Evolutionary conservation across 1,140 invertebrate species (phyloP), one percentile per base, ranked within the genome.

Genomic region (Meteorus sp.): DNA sequence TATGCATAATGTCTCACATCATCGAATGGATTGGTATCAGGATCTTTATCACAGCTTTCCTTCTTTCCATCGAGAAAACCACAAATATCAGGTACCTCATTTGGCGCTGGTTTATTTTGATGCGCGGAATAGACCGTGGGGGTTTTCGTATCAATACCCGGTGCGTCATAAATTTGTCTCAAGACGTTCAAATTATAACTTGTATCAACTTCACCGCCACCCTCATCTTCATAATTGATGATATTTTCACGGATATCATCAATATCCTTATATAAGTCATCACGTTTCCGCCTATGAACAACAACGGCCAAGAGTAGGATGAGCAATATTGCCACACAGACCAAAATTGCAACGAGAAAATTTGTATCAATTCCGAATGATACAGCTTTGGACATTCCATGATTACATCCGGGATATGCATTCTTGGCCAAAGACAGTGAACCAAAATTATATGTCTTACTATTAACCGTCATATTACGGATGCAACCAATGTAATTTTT

Each of bases 211-310:
- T 98, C 95, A 64, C 95, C 95, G 69, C 93, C 95, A 31, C 95
- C 95, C 80, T 98, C 95, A 68, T 98, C 96, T 75, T 97, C 93
- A 71, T 98, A 98, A 68, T 93, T 93, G 60, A 98, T 97, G 61
- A 98, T 97, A 69, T 95, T 98, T 78, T 98, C 95, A 61, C 95
- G 82, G 29, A 97, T 95, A 73, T 98, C 96, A 73, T 98, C 95
- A 65, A 94, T 88, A 70, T 97, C 94, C 72, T 96, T 96, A 27
- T 93, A 89, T 65, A 90, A 85, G 57, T 94, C 93, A 70, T 96
- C 91, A 7, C 90, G 88, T 65, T 90, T 88, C 27, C 89, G 84
- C 61, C 89, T 85, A 67, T 94, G 93, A 0, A 95, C 89, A 2
- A 95, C 90, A 43, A 95, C 89, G 2, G 93, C 89, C 67, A 96